Evolutionary conservation across 2,797 vertebrate species (phyloP), one percentile per base, ranked within the genome.

Genomic region (Mus minutoides): DNA sequence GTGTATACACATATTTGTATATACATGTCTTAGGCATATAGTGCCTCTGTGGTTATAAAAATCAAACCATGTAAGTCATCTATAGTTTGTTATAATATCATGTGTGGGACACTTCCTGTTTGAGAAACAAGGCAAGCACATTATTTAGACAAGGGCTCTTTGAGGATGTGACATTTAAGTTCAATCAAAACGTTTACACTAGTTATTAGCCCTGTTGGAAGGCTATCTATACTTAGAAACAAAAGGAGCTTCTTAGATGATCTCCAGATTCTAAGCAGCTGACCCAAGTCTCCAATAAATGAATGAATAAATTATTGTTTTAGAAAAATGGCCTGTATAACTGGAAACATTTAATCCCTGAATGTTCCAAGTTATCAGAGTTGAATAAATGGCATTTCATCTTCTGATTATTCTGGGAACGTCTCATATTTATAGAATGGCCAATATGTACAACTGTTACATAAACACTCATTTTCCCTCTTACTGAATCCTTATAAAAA

Each of bases 401-500:
- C 52, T 90, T 16, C 0, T 46, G n/a, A 88, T 95, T 94, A 90
- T 97, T 95, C 69, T 94, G 91, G 71, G 37, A 94, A 95, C 76
- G 94, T 49, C 92, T 90, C 56, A 40, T 90, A 97, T 92, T 98
- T 94, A 21, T 69, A 96, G 60, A 76, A 96, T 29, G 5, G 31
- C 93, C 77, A 94, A 54, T 0, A 82, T 88, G 54, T 69, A 92
- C 75, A 58, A 94, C 88, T 71, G 54, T 93, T 94, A 95, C 78
- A 75, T 92, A 95, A 96, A 13, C 77, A 54, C 43, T 97, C 60
- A 93, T 95, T 98, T 97, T 96, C 37, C 43, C 64, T 87, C 94
- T 93, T 92, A 49, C 2, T 96, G 93, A 82, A 84, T 71, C 95
- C 94, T 95, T 94, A n/a, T 77, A 96, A 96, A 77, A 95, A 87